Evolutionary conservation across 2,797 vertebrate genomes (phyloP).

Genomic region (Coracias cyanogaster): DNA sequence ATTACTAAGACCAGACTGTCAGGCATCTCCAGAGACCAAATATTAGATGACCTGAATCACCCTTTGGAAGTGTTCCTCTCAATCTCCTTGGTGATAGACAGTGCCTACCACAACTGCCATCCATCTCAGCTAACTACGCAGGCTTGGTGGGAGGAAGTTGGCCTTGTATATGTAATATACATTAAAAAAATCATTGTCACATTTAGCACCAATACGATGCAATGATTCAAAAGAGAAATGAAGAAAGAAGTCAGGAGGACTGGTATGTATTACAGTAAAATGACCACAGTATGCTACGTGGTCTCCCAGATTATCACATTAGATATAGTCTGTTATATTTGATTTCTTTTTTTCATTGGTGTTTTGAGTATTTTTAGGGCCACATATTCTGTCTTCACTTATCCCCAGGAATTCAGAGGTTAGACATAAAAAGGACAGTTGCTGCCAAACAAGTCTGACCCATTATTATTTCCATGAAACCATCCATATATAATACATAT

Average conservation of each 20-base stretch:
- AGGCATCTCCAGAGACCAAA: neutral
- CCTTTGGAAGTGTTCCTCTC: neutral
- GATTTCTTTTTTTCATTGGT: neutral
- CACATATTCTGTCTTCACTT: neutral
- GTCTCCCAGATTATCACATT: neutral
- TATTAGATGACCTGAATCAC: neutral
- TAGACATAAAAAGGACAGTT: neutral
- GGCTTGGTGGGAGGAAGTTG: neutral
- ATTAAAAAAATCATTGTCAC: neutral
- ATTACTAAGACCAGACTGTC: neutral
- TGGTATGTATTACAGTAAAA: neutral
- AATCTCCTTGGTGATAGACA: neutral
- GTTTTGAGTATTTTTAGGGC: constrained; percentile 4
- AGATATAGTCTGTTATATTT: neutral
- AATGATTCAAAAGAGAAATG: constrained; percentile 1
- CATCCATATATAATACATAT: neutral
- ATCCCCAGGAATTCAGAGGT: neutral
- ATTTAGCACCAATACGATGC: neutral
- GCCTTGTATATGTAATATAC: neutral
- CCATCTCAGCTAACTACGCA: neutral
- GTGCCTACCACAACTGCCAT: neutral
- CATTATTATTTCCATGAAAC: constrained; percentile 5
- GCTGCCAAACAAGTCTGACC: constrained; percentile 3
- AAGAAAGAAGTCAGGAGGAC: constrained; percentile 1
- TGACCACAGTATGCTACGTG: neutral